Evolutionary conservation across 2,888 invertebrate genomes (phyloP).

Genomic region (Macropis europaea): DNA sequence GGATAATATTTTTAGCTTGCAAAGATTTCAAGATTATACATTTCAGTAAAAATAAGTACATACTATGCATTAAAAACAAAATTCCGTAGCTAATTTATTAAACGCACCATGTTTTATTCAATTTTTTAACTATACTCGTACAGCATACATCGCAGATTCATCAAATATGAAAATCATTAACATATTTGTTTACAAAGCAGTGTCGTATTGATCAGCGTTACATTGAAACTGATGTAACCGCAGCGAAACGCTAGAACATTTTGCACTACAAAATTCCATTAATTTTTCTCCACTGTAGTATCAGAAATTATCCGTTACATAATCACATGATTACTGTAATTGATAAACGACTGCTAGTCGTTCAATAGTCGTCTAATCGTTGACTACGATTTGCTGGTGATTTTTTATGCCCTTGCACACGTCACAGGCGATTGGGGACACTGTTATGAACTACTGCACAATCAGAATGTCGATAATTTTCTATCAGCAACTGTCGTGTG

Average conservation of each 20-base stretch:
- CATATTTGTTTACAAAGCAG: no score
- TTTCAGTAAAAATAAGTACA: no score
- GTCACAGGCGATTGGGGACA: not conserved
- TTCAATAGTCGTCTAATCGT: conserved; percentile 1
- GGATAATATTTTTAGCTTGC: no score
- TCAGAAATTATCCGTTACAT: not conserved
- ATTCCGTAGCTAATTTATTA: no score
- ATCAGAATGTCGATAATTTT: not conserved
- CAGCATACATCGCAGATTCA: no score
- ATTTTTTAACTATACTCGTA: no score
- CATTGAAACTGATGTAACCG: no score
- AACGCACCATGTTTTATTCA: no score
- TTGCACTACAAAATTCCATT: conserved; percentile 5
- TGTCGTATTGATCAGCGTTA: no score
- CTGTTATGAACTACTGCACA: not conserved
- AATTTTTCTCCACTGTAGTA: not conserved
- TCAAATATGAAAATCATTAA: no score
- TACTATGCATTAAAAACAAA: no score
- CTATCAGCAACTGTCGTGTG: not conserved
- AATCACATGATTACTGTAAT: conserved; percentile 19
- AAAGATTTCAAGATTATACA: no score
- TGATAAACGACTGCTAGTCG: not conserved
- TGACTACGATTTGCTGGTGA: not conserved
- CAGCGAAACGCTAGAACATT: not conserved
- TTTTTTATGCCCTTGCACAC: not conserved